Conservation (phyloP, 2,797 vertebrate genomes). For the Trachurus trachurus region DNA sequence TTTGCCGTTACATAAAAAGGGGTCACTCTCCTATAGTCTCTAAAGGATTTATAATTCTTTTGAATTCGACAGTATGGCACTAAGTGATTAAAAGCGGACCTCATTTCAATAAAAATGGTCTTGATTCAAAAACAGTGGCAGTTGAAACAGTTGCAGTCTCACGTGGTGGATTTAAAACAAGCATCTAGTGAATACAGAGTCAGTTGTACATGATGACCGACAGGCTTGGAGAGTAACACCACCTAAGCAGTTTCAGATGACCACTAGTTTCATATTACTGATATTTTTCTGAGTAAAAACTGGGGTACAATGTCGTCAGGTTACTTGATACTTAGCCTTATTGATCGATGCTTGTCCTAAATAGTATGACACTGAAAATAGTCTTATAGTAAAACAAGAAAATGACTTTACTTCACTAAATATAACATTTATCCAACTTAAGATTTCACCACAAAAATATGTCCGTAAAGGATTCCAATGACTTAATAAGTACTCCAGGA, state of each 20-base stretch:
- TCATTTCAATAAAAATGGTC: conserved; percentile 56
- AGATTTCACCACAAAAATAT: conserved; percentile 84
- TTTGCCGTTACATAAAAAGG: conserved; percentile 58
- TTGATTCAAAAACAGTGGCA: conserved; percentile 67
- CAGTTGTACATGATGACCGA: conserved; percentile 43
- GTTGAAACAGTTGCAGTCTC: conserved; percentile 67
- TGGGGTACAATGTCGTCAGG: conserved; percentile 56
- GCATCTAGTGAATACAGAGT: conserved; percentile 68
- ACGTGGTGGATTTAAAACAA: conserved; percentile 64
- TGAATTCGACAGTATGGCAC: conserved; percentile 69
- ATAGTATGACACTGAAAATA: conserved; percentile 79
- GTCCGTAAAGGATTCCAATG: conserved; percentile 75
- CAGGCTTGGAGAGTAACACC: conserved; percentile 60
- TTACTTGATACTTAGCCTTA: conserved; percentile 68
- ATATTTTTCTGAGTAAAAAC: conserved; percentile 62
- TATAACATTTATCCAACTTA: conserved; percentile 82
- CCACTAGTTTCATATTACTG: conserved; percentile 54
- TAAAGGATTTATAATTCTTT: conserved; percentile 52
- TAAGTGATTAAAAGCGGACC: conserved; percentile 73
- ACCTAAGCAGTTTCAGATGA: conserved; percentile 58
- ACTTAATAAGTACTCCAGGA: conserved; percentile 80
- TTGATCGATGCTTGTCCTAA: conserved; percentile 70
- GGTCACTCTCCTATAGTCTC: conserved; percentile 42
- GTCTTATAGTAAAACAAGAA: conserved; percentile 80
- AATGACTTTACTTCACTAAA: conserved; percentile 82